Conservation (phyloP, 2,797 vertebrate species). For the Tarsius wallacei region DNA sequence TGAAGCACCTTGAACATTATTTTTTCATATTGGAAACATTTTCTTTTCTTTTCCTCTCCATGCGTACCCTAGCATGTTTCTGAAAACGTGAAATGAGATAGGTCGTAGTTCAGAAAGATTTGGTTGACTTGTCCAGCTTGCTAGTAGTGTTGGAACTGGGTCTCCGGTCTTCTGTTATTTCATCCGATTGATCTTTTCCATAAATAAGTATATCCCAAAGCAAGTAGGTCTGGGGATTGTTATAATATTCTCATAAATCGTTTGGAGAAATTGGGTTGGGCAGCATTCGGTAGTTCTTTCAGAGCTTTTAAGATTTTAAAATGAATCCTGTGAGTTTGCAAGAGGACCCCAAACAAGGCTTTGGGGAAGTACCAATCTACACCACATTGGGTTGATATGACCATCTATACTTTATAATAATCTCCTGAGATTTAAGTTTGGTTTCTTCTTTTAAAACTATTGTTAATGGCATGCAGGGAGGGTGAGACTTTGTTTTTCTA, state of each 20-base stretch:
- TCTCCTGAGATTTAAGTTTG: background rate
- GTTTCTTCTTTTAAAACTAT: background rate
- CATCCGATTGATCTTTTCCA: conserved; percentile 71
- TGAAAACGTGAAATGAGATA: background rate
- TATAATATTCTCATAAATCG: background rate
- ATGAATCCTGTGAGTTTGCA: background rate
- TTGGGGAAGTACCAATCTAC: background rate
- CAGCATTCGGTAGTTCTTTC: background rate
- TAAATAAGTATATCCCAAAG: conserved; percentile 63
- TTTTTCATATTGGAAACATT: background rate
- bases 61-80: background rate
- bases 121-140: background rate
- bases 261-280: background rate
- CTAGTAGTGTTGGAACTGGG: background rate
- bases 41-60: background rate
- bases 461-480: background rate
- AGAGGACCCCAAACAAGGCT: background rate
- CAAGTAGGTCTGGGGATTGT: background rate
- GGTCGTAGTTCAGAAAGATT: background rate
- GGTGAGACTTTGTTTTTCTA: background rate
- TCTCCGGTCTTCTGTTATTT: conserved; percentile 71
- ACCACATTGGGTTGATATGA: too few relatives aligned
- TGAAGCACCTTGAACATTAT: background rate
- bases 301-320: background rate
- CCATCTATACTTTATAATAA: background rate